Evolutionary conservation across 2,797 vertebrate genomes (phyloP).

Genomic region (Chiloscyllium punctatum): DNA sequence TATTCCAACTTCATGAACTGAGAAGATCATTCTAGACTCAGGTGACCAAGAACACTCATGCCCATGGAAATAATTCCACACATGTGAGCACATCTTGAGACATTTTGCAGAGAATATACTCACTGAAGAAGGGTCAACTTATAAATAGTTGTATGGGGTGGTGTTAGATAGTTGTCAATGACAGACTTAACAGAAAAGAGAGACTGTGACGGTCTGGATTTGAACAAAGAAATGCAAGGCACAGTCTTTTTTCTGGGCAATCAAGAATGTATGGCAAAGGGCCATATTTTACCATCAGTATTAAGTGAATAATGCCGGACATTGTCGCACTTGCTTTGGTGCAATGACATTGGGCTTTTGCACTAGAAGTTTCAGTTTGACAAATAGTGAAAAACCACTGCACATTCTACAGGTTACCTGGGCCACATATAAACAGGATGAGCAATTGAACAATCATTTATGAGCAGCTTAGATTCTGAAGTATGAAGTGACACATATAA

Average conservation of each 20-base stretch:
- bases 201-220: background rate
- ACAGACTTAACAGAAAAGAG: background rate
- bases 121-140: background rate
- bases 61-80: background rate
- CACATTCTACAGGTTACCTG: background rate
- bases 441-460: background rate
- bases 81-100: background rate
- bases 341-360: background rate
- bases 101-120: background rate
- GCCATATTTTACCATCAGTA: too few species aligned
- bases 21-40: background rate
- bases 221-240: background rate
- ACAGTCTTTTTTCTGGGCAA: background rate
- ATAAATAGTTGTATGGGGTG: background rate
- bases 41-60: background rate
- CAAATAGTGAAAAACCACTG: background rate
- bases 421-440: background rate
- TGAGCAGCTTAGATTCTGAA: background rate
- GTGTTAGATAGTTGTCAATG: background rate
- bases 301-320: background rate
- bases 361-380: background rate
- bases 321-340: too few species aligned
- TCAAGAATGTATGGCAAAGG: background rate
- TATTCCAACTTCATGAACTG: background rate
- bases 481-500: background rate